Percentiles rank a stretch among this genome's conserved stretches.
These are phyloP conservation scores for Cephus spinipes DNA, from an alignment of 2,888 invertebrate species.

Conservation along the genomic window DNA sequence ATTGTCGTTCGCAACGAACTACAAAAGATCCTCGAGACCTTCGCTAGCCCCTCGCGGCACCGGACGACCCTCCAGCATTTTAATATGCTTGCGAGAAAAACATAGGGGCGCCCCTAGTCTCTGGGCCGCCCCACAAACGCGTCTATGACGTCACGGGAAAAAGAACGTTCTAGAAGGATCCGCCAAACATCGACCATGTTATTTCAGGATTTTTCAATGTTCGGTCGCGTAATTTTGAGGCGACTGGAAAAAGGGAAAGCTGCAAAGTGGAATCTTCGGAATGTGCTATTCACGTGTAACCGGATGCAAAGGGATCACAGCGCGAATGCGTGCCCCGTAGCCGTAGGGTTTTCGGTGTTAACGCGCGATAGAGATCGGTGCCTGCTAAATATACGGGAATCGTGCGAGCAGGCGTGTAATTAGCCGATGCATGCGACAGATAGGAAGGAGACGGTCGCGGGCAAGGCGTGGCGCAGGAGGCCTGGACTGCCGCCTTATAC, in stretches of 20 bases:
- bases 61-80: constrained; percentile 22
- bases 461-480: neutral
- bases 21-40: neutral
- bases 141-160: constrained; percentile 16
- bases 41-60: constrained; percentile 34
- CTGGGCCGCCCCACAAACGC: constrained; percentile 27
- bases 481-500: neutral
- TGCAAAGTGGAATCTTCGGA: neutral
- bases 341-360: constrained; percentile 7
- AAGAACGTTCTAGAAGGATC: constrained; percentile 1
- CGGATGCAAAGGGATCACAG: neutral
- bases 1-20: too few relatives aligned
- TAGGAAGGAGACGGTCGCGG: neutral
- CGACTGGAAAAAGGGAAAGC: neutral
- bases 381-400: neutral
- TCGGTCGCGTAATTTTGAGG: constrained; percentile 22
- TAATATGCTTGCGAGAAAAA: constrained; percentile 39
- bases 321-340: neutral
- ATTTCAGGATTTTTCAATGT: neutral
- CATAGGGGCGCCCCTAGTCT: constrained; percentile 45
- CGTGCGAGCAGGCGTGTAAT: constrained; percentile 7
- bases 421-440: constrained; percentile 19
- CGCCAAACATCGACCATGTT: constrained; percentile 6
- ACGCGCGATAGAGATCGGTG: constrained; percentile 2
- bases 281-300: neutral